phyloP scores from a whole-genome alignment of 2,888 invertebrate species.

The Drosophila nr. perissopoda region DNA sequence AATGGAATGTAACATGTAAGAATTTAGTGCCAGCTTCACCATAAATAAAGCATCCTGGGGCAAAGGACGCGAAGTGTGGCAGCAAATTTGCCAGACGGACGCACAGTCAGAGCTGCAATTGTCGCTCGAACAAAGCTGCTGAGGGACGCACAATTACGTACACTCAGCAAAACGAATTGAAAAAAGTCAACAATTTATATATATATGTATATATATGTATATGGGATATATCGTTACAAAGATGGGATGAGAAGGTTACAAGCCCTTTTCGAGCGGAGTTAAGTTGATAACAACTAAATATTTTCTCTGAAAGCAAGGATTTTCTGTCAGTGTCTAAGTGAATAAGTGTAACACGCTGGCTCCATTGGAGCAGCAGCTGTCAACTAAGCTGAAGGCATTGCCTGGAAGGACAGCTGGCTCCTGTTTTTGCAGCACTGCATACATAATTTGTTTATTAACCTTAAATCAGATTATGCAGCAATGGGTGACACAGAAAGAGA shows the following conservation, averaged over 20 bases:
- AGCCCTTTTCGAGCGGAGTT: too few species aligned
- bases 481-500: background rate
- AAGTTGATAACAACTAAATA: too few species aligned
- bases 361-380: constrained; percentile 11
- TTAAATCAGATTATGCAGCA: constrained; percentile 69
- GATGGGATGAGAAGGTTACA: too few species aligned
- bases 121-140: background rate
- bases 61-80: constrained; percentile 29
- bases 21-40: constrained; percentile 17
- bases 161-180: background rate
- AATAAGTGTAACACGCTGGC: constrained; percentile 1
- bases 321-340: constrained; percentile 4
- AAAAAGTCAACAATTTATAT: too few species aligned
- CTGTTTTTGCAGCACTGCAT: constrained; percentile 59
- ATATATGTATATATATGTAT: background rate
- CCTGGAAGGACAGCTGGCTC: constrained; percentile 16
- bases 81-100: constrained; percentile 9
- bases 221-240: too few species aligned
- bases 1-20: constrained; percentile 52
- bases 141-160: constrained; percentile 4
- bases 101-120: constrained; percentile 15
- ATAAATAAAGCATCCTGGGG: constrained; percentile 57
- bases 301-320: too few species aligned
- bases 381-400: constrained; percentile 22
- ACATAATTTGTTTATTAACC: constrained; percentile 79